Percentiles rank a stretch among this genome's conserved stretches.
Evolutionary conservation across 1,140 invertebrate species (phyloP).

Genomic region (Pteromalus puparum): DNA sequence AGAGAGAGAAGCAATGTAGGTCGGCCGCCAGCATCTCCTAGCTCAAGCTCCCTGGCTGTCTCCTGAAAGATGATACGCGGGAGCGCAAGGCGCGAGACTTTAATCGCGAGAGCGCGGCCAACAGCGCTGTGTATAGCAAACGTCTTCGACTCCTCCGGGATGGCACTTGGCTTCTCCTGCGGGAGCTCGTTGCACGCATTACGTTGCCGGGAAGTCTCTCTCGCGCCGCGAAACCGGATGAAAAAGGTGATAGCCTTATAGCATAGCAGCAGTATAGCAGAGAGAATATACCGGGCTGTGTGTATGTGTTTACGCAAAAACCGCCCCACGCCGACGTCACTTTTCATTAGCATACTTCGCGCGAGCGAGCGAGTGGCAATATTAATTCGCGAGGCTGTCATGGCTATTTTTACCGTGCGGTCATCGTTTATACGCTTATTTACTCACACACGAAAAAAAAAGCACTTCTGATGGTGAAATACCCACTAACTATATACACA

Average conservation of each 20-base stretch:
- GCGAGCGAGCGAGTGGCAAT: background rate
- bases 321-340: background rate
- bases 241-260: background rate
- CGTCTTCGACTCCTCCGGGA: background rate
- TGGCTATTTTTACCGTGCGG: too few species aligned
- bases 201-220: background rate
- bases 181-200: background rate
- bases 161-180: background rate
- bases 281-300: too few species aligned
- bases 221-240: background rate
- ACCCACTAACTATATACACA: too few species aligned
- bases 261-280: too few species aligned
- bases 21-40: background rate
- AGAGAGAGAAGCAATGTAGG: background rate
- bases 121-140: background rate
- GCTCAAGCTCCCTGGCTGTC: background rate
- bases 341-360: slow-evolving; percentile 8
- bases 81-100: background rate
- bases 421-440: too few species aligned
- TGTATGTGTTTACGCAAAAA: background rate
- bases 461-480: too few species aligned
- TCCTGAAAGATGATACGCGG: background rate
- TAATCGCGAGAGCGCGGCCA: background rate
- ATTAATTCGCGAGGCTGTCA: too few species aligned
- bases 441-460: too few species aligned